Evolutionary conservation across 2,888 invertebrate genomes (phyloP).

Genomic region (Ischnus inquisitorius): DNA sequence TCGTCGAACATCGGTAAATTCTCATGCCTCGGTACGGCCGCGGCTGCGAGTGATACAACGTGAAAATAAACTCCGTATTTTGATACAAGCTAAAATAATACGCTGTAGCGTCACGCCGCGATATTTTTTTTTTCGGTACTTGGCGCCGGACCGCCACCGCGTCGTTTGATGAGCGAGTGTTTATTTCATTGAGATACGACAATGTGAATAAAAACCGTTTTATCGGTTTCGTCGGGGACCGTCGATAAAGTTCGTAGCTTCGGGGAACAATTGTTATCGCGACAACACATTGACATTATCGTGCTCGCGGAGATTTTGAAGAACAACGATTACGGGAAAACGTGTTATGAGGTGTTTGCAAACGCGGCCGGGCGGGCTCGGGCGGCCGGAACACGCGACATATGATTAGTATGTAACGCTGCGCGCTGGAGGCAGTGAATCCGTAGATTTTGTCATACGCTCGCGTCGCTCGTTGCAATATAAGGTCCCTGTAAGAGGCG

Average conservation of each 20-base stretch:
- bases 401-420: slow-evolving; percentile 1
- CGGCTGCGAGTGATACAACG: too few species aligned
- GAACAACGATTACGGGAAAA: too few species aligned
- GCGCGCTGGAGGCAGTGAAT: slow-evolving; percentile 3
- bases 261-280: background rate
- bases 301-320: background rate
- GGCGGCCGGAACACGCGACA: background rate
- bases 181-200: too few species aligned
- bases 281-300: background rate
- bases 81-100: background rate
- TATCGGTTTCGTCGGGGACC: too few species aligned
- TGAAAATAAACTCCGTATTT: background rate
- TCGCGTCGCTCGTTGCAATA: background rate
- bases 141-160: too few species aligned
- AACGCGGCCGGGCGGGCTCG: too few species aligned
- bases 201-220: too few species aligned
- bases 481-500: background rate
- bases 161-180: too few species aligned
- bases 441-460: slow-evolving; percentile 1
- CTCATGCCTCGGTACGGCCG: background rate
- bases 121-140: too few species aligned
- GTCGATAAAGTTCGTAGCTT: background rate
- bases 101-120: too few species aligned
- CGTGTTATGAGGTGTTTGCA: background rate
- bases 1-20: slow-evolving; percentile 8